phyloP scores from a whole-genome alignment of 2,797 vertebrate genomes.

The Pitangus sulphuratus region DNA sequence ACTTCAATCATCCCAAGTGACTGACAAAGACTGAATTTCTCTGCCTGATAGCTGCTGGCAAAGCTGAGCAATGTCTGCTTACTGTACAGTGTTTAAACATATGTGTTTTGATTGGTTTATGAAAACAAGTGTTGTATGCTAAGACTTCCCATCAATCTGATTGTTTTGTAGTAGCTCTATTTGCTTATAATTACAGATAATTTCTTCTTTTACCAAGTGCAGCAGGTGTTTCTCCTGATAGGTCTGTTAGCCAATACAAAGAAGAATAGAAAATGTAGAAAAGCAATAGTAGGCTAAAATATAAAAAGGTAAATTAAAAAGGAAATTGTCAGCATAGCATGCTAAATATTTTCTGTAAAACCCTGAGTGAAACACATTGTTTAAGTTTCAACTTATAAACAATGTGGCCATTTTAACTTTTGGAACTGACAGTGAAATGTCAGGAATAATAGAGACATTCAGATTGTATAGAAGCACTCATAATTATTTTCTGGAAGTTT shows the following conservation, averaged over 20 bases:
- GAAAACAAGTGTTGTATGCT: constrained; percentile 24
- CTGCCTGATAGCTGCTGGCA: background rate
- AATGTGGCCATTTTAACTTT: background rate
- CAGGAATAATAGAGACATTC: background rate
- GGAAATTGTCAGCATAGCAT: background rate
- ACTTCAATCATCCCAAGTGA: background rate
- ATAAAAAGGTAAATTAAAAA: background rate
- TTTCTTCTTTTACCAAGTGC: background rate
- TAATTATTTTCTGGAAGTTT: background rate
- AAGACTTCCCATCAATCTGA: constrained; percentile 13
- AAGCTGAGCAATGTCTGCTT: background rate
- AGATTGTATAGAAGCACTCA: background rate
- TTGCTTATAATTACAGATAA: constrained; percentile 11
- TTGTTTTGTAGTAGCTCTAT: constrained; percentile 22
- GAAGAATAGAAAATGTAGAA: background rate
- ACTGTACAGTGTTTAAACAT: background rate
- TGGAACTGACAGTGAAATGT: background rate
- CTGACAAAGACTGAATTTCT: background rate
- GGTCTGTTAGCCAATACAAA: constrained; percentile 20
- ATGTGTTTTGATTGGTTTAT: constrained; percentile 29
- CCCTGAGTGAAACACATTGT: background rate
- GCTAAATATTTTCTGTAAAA: background rate
- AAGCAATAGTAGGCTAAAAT: background rate
- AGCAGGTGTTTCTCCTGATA: constrained; percentile 50
- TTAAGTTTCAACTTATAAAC: background rate